phyloP scores from a whole-genome alignment of 2,888 invertebrate species.

The Lamellibrachia satsuma region DNA sequence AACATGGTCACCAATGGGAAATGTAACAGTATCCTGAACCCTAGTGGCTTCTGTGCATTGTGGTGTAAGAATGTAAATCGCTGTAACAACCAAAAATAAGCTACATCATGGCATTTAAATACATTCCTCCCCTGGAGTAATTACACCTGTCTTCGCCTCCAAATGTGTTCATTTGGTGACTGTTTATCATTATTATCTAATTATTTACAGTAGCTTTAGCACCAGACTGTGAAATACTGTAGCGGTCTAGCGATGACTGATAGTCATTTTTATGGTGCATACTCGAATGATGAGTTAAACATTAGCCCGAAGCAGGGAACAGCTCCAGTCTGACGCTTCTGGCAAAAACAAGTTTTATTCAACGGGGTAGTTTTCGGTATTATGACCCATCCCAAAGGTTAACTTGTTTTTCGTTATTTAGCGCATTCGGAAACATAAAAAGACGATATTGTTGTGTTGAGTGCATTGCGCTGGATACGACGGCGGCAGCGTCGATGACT shows the following conservation, averaged over 20 bases:
- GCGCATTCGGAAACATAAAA: slow-evolving; percentile 12
- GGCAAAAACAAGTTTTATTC: no score
- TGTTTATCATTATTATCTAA: background rate
- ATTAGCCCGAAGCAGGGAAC: background rate
- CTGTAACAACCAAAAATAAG: background rate
- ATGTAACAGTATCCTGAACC: no score
- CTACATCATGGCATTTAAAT: background rate
- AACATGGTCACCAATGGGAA: no score
- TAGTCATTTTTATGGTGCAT: background rate
- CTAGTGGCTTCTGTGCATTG: no score
- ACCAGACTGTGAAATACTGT: background rate
- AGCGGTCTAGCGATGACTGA: background rate
- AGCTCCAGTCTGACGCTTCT: background rate
- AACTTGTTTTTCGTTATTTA: background rate
- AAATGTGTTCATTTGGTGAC: background rate
- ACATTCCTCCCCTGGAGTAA: background rate
- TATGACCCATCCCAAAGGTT: background rate
- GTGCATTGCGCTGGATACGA: background rate
- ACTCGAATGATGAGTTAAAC: background rate
- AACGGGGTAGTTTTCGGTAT: background rate
- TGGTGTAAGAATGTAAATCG: no score
- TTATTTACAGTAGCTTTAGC: background rate
- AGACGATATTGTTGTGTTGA: background rate
- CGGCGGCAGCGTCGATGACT: background rate
- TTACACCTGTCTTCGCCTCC: background rate